phyloP scores from a whole-genome alignment of 2,113 vertebrate genomes.

The Myiagra hebetior region DNA sequence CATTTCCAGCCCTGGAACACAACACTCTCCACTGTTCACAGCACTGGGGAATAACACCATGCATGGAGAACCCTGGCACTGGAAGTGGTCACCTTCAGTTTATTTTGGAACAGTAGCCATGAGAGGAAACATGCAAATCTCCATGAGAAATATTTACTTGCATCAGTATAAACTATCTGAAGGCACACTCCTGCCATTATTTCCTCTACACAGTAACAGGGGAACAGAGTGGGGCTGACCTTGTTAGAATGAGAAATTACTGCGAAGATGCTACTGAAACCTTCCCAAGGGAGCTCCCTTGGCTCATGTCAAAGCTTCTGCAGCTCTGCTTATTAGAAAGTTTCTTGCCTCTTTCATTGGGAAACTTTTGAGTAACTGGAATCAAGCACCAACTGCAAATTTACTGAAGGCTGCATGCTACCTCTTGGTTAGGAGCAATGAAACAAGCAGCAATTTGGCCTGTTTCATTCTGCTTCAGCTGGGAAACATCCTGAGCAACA shows the following conservation, averaged over 20 bases:
- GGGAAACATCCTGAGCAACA: conserved; percentile 49
- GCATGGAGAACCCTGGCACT: not conserved
- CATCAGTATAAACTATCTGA: not conserved
- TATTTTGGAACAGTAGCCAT: not conserved
- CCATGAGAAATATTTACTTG: not conserved
- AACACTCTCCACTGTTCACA: not conserved
- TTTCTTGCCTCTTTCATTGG: not conserved
- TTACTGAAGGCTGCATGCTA: conserved; percentile 25
- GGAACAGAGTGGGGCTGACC: not conserved
- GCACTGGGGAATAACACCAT: not conserved
- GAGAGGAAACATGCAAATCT: not conserved
- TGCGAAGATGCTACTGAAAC: not conserved
- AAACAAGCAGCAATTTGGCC: conserved; percentile 29
- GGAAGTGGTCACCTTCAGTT: not conserved
- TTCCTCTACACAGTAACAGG: not conserved
- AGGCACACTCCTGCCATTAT: not conserved
- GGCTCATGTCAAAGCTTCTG: not conserved
- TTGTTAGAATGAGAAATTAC: not conserved
- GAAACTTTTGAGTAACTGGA: not conserved
- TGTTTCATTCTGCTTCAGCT: conserved; percentile 56
- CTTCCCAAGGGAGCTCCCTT: not conserved
- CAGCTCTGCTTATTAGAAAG: not conserved
- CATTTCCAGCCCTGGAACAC: conserved; percentile 2
- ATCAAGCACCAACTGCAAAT: not conserved
- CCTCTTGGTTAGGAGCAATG: conserved; percentile 4